phyloP scores from a whole-genome alignment of 92 coral and sea anemone genomes.

The Umimayanthus chanpuru region DNA sequence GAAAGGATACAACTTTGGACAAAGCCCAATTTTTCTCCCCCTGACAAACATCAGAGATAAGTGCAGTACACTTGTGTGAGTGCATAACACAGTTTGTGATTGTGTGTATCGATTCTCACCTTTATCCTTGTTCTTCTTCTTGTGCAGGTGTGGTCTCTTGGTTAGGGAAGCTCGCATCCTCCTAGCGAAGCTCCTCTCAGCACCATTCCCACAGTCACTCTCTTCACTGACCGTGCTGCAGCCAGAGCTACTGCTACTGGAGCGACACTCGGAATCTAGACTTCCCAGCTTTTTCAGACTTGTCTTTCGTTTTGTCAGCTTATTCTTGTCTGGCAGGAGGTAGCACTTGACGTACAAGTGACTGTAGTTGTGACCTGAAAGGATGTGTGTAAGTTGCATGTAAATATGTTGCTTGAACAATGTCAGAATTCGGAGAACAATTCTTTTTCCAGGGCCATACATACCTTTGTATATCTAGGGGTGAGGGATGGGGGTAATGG shows the following conservation, averaged over 20 bases:
- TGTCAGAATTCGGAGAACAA: neutral
- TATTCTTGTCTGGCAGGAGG: slow-evolving; percentile 78
- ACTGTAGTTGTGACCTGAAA: slow-evolving; percentile 77
- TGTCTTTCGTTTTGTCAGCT: slow-evolving; percentile 82
- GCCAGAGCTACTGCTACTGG: slow-evolving; percentile 60
- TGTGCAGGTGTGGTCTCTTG: slow-evolving; percentile 69
- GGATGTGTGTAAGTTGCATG: neutral
- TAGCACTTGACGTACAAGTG: slow-evolving; percentile 85
- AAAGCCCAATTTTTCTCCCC: no score
- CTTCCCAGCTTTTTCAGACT: slow-evolving; percentile 61
- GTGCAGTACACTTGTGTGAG: no score
- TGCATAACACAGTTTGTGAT: no score
- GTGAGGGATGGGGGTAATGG: no score
- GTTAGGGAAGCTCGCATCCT: slow-evolving; percentile 69
- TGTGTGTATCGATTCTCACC: slow-evolving; percentile 43
- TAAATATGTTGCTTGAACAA: neutral
- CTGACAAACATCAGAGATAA: no score
- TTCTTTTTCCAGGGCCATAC: neutral
- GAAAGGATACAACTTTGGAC: no score
- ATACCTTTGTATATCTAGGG: no score
- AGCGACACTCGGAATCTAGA: slow-evolving; percentile 23
- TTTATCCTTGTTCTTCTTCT: slow-evolving; percentile 66
- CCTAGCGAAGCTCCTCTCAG: slow-evolving; percentile 51
- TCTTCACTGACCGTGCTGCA: slow-evolving; percentile 57
- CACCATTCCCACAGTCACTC: slow-evolving; percentile 47